Percentiles rank a stretch among this genome's conserved stretches.
These are phyloP conservation scores for Ptychobarbus kaznakovi DNA, from an alignment of 2,797 vertebrate genomes.

Conservation along the genomic window DNA sequence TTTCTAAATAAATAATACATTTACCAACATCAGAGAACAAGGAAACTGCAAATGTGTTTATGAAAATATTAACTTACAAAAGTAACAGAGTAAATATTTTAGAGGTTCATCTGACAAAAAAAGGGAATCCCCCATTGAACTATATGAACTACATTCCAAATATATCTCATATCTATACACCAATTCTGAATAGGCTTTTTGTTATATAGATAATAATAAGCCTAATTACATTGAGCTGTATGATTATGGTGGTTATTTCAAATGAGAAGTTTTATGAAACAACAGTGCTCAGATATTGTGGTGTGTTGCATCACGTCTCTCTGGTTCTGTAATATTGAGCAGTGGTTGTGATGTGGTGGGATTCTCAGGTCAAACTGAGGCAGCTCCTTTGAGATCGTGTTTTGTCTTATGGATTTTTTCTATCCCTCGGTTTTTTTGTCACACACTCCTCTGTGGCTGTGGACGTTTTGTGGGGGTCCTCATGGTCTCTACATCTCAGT, in stretches of 20 bases:
- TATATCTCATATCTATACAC: neutral
- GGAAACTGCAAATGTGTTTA: neutral
- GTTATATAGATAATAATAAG: neutral
- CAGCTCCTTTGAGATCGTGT: conserved; percentile 7
- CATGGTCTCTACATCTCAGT: conserved; percentile 56
- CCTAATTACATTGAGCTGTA: neutral
- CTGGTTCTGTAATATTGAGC: neutral
- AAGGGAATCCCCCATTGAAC: neutral
- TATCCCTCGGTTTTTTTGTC: conserved; percentile 8
- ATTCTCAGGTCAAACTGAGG: conserved; percentile 10
- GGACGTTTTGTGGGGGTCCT: conserved; percentile 62
- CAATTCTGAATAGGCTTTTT: neutral
- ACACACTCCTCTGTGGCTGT: neutral
- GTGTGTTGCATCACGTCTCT: neutral
- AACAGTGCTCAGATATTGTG: neutral
- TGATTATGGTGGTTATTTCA: neutral
- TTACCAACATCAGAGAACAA: neutral
- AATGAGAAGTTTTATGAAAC: neutral
- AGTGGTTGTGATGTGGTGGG: conserved; percentile 8
- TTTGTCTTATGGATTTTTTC: conserved; percentile 37
- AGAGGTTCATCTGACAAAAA: neutral
- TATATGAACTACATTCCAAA: neutral
- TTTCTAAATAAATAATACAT: neutral
- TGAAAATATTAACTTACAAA: neutral
- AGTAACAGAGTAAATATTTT: neutral